These are phyloP conservation scores for Lepidocyrtoides sp. DNA, from an alignment of 2,888 invertebrate species.

Conservation along the genomic window DNA sequence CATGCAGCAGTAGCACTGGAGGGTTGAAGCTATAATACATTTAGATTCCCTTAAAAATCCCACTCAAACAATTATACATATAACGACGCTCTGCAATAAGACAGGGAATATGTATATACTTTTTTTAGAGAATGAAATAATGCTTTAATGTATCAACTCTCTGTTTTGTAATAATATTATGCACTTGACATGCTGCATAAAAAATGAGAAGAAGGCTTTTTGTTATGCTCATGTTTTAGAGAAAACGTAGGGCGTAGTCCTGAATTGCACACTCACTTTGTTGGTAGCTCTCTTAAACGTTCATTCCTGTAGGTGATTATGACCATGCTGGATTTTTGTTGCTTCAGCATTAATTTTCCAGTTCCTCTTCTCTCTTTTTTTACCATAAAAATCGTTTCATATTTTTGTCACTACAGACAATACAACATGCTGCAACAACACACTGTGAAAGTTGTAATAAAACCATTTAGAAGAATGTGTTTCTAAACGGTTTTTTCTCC, in stretches of 20 bases:
- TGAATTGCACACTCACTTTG: conserved; percentile 62
- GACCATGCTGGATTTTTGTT: conserved; percentile 72
- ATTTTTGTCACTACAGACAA: conserved; percentile 59
- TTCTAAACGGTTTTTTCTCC: not conserved
- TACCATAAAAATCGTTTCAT: conserved; percentile 44
- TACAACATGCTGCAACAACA: not conserved
- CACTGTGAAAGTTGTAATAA: conserved; percentile 4
- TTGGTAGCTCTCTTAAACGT: conserved; percentile 70
- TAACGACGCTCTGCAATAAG: not conserved
- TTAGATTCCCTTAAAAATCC: not conserved
- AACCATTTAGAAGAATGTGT: not conserved
- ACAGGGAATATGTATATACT: not conserved
- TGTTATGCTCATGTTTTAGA: conserved; percentile 67
- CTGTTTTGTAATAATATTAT: conserved; percentile 55
- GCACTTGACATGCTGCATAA: conserved; percentile 52
- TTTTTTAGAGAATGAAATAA: not conserved
- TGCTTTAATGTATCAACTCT: not conserved
- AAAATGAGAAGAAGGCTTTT: conserved; percentile 60
- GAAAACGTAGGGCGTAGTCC: conserved; percentile 77
- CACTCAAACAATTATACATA: too few relatives aligned
- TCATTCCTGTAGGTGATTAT: conserved; percentile 76
- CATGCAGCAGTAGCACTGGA: not conserved
- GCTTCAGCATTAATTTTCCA: conserved; percentile 71
- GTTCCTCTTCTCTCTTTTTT: conserved; percentile 50
- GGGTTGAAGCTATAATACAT: not conserved